Base-by-base conservation (phyloP, 2,113 vertebrate species). In the Lepus americanus region DNA sequence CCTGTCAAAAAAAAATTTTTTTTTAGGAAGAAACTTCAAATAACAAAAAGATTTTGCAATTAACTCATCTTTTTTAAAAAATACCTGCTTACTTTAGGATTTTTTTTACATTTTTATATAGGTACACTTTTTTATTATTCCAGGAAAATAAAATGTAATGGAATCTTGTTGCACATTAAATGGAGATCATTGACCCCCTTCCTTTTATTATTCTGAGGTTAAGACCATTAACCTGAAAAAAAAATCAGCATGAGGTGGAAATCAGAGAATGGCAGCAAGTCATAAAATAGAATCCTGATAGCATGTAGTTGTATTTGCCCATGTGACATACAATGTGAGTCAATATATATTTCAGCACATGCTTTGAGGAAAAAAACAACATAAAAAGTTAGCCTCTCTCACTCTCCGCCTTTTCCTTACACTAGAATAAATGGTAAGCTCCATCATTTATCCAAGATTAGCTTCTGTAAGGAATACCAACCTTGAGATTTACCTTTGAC, bases 121-220 rank as follows among this genome's bases (percentile, higher is more conserved):
- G 59, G 36, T 23, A 67, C 63, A 49, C 3, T 64, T 33, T 67
- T 53, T 84, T n/a, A 3, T 64, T 82, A 31, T 20, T 80, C 33
- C 19, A 66, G 33, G 69, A 72, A 92, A 89, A 77, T 29, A 80
- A 59, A 73, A 25, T 86, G 49, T 61, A 22, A 36, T 95, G 33
- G 9, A 14, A 80, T 80, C 73, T 85, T 64, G 4, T 9, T 85
- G 22, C 44, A 73, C 6, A 16, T 49, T n/a, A 59, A 31, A 13
- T 78, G 31, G 19, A 92, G 22, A 64, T 44, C 33, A 22, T 59
- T 31, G 67, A 67, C 72, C 16, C 6, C 2, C 0, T 17, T 72
- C 64, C 69, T 19, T 53, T 22, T 64, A 72, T 78, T 79, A 23
- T 10, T 49, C 4, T 29, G 73, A 77, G 17, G 76, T n/a, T n/a